Evolutionary conservation across 2,113 vertebrate genomes (phyloP), one percentile per base, ranked within the genome.

Genomic region (Sprattus sprattus): DNA sequence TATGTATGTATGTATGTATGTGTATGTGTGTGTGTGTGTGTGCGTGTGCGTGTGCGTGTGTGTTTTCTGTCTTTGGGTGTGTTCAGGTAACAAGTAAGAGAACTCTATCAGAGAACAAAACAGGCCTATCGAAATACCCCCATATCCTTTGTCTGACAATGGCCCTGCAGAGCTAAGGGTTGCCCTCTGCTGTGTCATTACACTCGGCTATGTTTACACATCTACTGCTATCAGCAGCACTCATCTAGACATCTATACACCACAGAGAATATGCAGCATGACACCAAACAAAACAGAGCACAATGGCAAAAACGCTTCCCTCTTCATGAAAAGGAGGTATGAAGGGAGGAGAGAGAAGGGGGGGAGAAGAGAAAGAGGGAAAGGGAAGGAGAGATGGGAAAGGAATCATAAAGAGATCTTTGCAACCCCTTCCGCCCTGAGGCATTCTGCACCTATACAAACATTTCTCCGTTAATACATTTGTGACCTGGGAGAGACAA

Each of bases 371-470:
- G 67, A 28, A n/a, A 50, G 83, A 39, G 46, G 45, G 10, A 50
- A 46, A 71, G 16, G 15, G 25, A 28, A 9, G 28, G n/a, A 84
- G 83, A 50, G 47, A 78, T 25, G 32, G 84, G 54, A 28, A 16
- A 11, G 71, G 71, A 39, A 78, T 78, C 71, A 44, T 75, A 44
- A 78, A 78, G 32, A 78, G 49, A 22, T 44, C 54, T 85, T 64
- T 64, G 45, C 50, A 57, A 44, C 57, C 50, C 50, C 39, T 60
- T 81, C 80, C 15, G 39, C 80, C 81, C 52, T 57, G 45, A 75
- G 75, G 67, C 78, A 67, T 25, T n/a, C 80, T 60, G 78, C 78
- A 81, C 75, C 84, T 85, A 81, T 81, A 85, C 84, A 81, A 85
- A 85, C 84, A 85, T 39, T 60, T 85, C 32, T 45, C 20, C 50